Evolutionary conservation across 2,888 invertebrate species (phyloP), one percentile per base, ranked within the genome.

Genomic region (Cotesia congregata): DNA sequence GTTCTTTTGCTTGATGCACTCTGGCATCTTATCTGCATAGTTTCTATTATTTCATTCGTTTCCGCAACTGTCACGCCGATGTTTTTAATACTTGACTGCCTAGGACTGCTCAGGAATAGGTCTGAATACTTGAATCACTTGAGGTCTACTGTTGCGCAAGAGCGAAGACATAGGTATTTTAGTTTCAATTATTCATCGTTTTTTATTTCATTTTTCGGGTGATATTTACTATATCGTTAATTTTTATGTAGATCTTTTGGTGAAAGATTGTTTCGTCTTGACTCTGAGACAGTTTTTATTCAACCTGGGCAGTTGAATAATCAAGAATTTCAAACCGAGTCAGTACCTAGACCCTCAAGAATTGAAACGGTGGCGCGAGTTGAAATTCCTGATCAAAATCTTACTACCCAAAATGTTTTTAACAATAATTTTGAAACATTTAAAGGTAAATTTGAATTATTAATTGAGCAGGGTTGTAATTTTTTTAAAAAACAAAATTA

Each of bases 71-170:
- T 86, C 80, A 67, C 76, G 6, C 17, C 80, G 3, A 41, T 80
- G 0, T 85, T 86, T 72, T 50, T 74, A 7, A 5, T 75, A 5
- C 78, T 87, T 6, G 79, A 84, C 17, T 71, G 39, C 15, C 72
- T 80, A 20, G 84, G 83, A 0, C 17, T 85, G 39, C 78, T 87
- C 15, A 82, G 86, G 39, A 87, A 87, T 72, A 81, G 83, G 59
- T 82, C 84, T 15, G 86, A 87, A 76, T 80, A 80, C 62, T 60
- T 84, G 64, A 85, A 86, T 78, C 86, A 86, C 41, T 60, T 80
- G n/a, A 77, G 85, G 30, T 82, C 86, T 6, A 75, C 61, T 5
- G 74, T 78, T 1, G 83, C 81, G 7, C 72, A 80, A 0, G 76
- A 78, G 6, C 81, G 81, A 20, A 77, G 79, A 50, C 80, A 83